Evolutionary conservation across 2,797 vertebrate genomes (phyloP).

Genomic region (Garrulus glandarius): DNA sequence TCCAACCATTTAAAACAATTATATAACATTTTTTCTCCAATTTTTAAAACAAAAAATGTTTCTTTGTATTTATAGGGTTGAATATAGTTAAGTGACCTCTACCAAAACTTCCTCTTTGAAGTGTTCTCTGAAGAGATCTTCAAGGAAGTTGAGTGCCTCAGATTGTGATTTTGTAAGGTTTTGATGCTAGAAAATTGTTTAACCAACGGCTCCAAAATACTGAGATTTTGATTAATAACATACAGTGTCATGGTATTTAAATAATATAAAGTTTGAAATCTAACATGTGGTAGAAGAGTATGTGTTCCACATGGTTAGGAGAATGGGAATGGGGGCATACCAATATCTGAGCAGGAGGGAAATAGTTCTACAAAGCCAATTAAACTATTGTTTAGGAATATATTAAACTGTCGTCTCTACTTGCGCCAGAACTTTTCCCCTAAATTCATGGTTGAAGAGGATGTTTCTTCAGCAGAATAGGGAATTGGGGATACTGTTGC

Average conservation of each 20-base stretch:
- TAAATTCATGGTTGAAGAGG: neutral
- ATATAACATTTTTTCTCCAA: slow-evolving; percentile 8
- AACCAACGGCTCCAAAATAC: slow-evolving; percentile 52
- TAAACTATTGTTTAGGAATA: neutral
- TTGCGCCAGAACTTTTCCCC: neutral
- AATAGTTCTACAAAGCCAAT: neutral
- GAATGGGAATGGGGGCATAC: neutral
- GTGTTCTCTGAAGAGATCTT: slow-evolving; percentile 51
- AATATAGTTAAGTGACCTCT: slow-evolving; percentile 23
- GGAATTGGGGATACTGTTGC: neutral
- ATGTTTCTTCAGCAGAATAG: neutral
- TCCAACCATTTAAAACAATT: slow-evolving; percentile 23
- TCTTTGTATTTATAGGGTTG: slow-evolving; percentile 11
- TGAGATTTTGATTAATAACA: slow-evolving; percentile 63
- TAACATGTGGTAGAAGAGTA: slow-evolving; percentile 45
- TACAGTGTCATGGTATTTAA: slow-evolving; percentile 20
- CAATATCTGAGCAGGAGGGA: neutral
- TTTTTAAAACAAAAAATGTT: slow-evolving; percentile 23
- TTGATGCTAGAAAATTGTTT: slow-evolving; percentile 65
- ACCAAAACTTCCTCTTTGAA: slow-evolving; percentile 43
- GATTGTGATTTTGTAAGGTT: slow-evolving; percentile 52
- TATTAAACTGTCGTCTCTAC: neutral
- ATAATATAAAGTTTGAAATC: slow-evolving; percentile 21
- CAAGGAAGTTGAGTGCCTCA: slow-evolving; percentile 42
- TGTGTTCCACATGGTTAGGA: slow-evolving; percentile 51